A percentile compares a stretch with the other conserved stretches of the same genome.
phyloP scores from a whole-genome alignment of 2,888 invertebrate genomes.

The Cosmopolites sordidus region DNA sequence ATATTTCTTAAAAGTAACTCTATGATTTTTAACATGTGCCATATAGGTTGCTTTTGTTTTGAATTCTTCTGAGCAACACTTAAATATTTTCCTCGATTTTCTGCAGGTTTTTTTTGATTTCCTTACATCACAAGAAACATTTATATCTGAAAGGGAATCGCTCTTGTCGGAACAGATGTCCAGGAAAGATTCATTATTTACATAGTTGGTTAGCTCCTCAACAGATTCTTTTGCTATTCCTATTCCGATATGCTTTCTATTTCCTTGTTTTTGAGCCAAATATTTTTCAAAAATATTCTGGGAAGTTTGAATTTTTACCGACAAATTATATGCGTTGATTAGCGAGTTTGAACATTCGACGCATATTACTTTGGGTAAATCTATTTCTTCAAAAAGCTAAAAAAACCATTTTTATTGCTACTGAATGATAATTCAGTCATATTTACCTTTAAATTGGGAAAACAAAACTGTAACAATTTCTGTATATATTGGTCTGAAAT shows the following conservation, averaged over 20 bases:
- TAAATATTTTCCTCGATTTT: not conserved
- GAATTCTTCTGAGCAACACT: conserved; percentile 21
- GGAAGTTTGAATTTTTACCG: conserved; percentile 1
- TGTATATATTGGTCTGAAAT: conserved; percentile 3
- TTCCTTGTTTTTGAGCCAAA: not conserved
- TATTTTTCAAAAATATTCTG: conserved; percentile 5
- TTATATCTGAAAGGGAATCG: too few species aligned
- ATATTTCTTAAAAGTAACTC: conserved; percentile 30
- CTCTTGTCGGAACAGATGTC: too few species aligned
- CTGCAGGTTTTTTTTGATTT: too few species aligned
- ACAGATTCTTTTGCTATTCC: too few species aligned
- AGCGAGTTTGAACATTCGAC: not conserved
- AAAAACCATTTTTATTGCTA: too few species aligned
- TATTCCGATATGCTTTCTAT: too few species aligned
- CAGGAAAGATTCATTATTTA: too few species aligned
- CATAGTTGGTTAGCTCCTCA: too few species aligned
- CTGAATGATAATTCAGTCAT: not conserved
- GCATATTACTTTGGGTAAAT: conserved; percentile 9
- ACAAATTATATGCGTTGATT: conserved; percentile 3
- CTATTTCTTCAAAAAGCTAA: conserved; percentile 4
- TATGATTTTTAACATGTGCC: conserved; percentile 31
- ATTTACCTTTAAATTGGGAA: conserved; percentile 6
- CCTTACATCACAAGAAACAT: too few species aligned
- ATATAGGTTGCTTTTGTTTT: conserved; percentile 17
- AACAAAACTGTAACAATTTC: conserved; percentile 2